phyloP scores from a whole-genome alignment of 1,140 invertebrate genomes.

The Argopecten irradians region DNA sequence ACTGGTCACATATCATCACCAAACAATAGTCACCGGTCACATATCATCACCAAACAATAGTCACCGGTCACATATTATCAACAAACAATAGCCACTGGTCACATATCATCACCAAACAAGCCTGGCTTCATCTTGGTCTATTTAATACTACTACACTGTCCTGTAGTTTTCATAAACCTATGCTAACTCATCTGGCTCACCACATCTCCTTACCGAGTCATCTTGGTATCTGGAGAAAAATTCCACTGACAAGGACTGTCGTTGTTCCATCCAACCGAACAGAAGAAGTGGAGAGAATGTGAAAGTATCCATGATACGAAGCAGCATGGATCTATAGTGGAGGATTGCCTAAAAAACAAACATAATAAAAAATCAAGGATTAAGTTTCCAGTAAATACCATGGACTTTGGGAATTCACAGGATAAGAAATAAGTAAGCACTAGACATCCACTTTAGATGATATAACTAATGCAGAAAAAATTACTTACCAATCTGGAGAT shows the following conservation, averaged over 20 bases:
- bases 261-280: constrained; percentile 54
- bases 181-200: not conserved
- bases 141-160: not conserved
- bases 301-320: constrained; percentile 54
- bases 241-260: constrained; percentile 50
- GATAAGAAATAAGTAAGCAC: not conserved
- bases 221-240: constrained; percentile 53
- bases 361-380: not conserved
- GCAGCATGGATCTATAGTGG: constrained; percentile 53
- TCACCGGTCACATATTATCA: no score
- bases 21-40: no score
- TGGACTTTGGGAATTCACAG: not conserved
- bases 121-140: not conserved
- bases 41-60: no score
- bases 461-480: no score
- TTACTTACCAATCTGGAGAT: constrained; percentile 84
- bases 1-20: no score
- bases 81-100: no score
- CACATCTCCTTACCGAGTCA: constrained; percentile 51
- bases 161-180: not conserved
- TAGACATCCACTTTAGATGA: not conserved
- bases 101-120: no score
- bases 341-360: constrained; percentile 49
- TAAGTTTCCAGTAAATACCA: constrained; percentile 1
- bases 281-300: constrained; percentile 51